Conservation (phyloP, 2,888 invertebrate species). For the Saturnia japonica region DNA sequence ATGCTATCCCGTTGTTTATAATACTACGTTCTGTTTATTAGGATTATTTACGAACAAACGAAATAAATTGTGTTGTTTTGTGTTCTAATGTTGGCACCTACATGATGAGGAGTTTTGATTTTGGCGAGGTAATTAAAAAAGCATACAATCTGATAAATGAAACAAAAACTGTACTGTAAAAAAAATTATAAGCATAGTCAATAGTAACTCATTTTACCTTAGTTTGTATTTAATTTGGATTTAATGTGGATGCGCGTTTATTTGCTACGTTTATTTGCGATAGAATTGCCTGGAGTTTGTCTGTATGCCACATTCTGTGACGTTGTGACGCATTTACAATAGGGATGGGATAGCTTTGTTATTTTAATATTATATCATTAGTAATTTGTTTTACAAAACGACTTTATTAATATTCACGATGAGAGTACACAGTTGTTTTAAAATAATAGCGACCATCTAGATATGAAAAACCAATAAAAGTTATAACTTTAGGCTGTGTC, state of each 20-base stretch:
- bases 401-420: background rate
- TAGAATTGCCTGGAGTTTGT: constrained; percentile 12
- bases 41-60: too few relatives aligned
- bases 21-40: too few relatives aligned
- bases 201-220: background rate
- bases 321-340: constrained; percentile 6
- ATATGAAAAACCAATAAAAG: background rate
- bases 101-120: too few relatives aligned
- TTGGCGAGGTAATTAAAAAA: too few relatives aligned
- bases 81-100: too few relatives aligned
- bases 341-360: background rate
- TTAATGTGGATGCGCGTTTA: constrained; percentile 12
- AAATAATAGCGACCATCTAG: background rate
- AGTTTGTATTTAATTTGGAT: constrained; percentile 12
- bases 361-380: background rate
- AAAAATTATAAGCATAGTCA: background rate
- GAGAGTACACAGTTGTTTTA: background rate
- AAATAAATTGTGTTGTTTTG: too few relatives aligned
- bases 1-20: too few relatives aligned
- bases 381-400: background rate
- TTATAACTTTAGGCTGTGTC: too few relatives aligned
- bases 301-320: background rate
- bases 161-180: background rate
- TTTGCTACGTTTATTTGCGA: constrained; percentile 13
- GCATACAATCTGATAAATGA: too few relatives aligned